Evolutionary conservation across 2,888 invertebrate species (phyloP).

Genomic region (Standfussiana lucernea): DNA sequence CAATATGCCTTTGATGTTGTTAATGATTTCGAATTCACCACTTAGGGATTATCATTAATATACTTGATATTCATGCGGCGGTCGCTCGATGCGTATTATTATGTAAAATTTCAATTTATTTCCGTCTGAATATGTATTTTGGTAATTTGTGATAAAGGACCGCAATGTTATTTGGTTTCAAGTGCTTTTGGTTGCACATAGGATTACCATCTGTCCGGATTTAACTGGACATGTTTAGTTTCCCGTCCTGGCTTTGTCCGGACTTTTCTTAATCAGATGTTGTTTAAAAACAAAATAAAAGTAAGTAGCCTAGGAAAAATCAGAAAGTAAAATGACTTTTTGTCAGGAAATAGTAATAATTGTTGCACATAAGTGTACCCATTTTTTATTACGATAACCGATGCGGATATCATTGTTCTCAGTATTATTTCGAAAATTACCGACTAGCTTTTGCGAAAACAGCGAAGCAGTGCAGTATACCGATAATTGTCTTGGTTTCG

Average conservation of each 20-base stretch:
- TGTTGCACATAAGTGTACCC: slow-evolving; percentile 1
- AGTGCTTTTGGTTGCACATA: slow-evolving; percentile 11
- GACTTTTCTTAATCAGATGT: neutral
- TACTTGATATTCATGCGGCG: slow-evolving; percentile 42
- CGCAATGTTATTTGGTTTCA: slow-evolving; percentile 39
- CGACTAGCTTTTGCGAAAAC: slow-evolving; percentile 8
- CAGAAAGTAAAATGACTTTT: neutral
- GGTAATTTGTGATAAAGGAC: slow-evolving; percentile 30
- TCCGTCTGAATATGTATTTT: slow-evolving; percentile 40
- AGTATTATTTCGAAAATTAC: slow-evolving; percentile 9
- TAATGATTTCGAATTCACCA: slow-evolving; percentile 61
- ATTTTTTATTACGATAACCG: slow-evolving; percentile 18
- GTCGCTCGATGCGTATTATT: slow-evolving; percentile 32
- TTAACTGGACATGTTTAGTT: neutral
- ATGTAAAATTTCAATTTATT: slow-evolving; percentile 53
- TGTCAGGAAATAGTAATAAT: neutral
- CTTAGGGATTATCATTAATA: slow-evolving; percentile 48
- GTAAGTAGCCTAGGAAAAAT: neutral
- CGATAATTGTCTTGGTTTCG: slow-evolving; percentile 39
- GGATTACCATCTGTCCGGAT: neutral
- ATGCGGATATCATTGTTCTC: neutral
- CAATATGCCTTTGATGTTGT: slow-evolving; percentile 60
- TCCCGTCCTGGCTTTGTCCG: neutral
- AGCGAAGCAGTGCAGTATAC: neutral
- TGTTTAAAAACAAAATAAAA: neutral